Percentiles rank a stretch among this genome's conserved stretches.
phyloP scores from a whole-genome alignment of 2,113 vertebrate species.

The Myotis yumanensis region DNA sequence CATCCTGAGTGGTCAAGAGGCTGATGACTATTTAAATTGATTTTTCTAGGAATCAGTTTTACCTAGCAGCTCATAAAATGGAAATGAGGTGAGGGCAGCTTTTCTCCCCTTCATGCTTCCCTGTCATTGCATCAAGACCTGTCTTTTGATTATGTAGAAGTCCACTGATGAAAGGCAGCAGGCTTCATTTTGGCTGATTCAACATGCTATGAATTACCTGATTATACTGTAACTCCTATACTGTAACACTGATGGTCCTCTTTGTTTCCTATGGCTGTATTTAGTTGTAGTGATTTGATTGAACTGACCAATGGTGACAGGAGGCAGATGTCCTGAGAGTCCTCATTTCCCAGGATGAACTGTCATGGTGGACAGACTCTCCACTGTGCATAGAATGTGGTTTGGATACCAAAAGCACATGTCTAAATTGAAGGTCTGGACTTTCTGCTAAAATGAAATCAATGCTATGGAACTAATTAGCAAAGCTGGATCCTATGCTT shows the following conservation, averaged over 20 bases:
- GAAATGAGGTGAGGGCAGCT: not conserved
- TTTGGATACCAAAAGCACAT: not conserved
- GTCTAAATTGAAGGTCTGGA: conserved; percentile 12
- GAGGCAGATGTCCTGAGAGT: conserved; percentile 47
- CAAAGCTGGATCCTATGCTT: not conserved
- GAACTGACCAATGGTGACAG: conserved; percentile 53
- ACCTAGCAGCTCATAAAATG: not conserved
- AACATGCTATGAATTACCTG: conserved; percentile 42
- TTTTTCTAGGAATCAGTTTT: conserved; percentile 48
- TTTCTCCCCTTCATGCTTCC: not conserved
- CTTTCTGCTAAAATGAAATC: not conserved
- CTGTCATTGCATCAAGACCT: conserved; percentile 3
- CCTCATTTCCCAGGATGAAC: not conserved
- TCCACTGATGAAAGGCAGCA: not conserved
- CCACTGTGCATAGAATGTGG: not conserved
- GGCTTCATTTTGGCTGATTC: conserved; percentile 32
- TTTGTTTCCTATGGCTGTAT: conserved; percentile 25
- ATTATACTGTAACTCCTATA: conserved; percentile 2
- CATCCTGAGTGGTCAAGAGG: not conserved
- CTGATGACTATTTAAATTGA: not conserved
- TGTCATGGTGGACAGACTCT: not conserved
- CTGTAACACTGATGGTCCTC: not conserved
- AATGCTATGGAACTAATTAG: not conserved
- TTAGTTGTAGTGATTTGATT: conserved; percentile 49
- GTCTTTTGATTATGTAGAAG: conserved; percentile 44